Evolutionary conservation across 2,888 invertebrate species (phyloP).

Genomic region (Fragum sueziense): DNA sequence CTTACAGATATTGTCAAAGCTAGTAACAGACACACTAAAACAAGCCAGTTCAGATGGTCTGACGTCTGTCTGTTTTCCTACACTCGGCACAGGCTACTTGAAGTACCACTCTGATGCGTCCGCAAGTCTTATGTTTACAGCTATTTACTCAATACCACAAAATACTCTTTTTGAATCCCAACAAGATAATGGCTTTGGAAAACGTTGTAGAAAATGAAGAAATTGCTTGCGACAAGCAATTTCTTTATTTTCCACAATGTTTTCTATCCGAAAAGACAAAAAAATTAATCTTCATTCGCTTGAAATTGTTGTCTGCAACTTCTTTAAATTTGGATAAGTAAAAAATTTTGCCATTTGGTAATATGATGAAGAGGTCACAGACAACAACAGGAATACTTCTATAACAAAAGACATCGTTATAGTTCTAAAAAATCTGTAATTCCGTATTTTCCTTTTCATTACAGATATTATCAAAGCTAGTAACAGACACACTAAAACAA

Average conservation of each 20-base stretch:
- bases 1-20: slow-evolving; percentile 14
- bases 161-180: too few relatives aligned
- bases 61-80: slow-evolving; percentile 67
- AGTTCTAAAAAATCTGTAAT: too few relatives aligned
- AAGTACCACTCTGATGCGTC: slow-evolving; percentile 57
- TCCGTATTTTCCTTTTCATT: background rate
- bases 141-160: too few relatives aligned
- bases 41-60: slow-evolving; percentile 32
- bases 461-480: slow-evolving; percentile 49
- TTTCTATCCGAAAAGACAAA: too few relatives aligned
- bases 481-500: slow-evolving; percentile 46
- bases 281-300: too few relatives aligned
- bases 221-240: too few relatives aligned
- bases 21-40: background rate
- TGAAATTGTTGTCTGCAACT: too few relatives aligned
- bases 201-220: too few relatives aligned
- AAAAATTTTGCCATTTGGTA: too few relatives aligned
- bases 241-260: too few relatives aligned
- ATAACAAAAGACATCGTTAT: slow-evolving; percentile 61
- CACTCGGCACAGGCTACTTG: slow-evolving; percentile 72
- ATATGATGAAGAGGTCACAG: slow-evolving; percentile 55
- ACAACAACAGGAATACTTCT: slow-evolving; percentile 36
- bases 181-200: too few relatives aligned
- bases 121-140: slow-evolving; percentile 61
- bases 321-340: too few relatives aligned